These are phyloP conservation scores for Paradisaea rubra DNA, from an alignment of 2,113 vertebrate species.

Conservation along the genomic window DNA sequence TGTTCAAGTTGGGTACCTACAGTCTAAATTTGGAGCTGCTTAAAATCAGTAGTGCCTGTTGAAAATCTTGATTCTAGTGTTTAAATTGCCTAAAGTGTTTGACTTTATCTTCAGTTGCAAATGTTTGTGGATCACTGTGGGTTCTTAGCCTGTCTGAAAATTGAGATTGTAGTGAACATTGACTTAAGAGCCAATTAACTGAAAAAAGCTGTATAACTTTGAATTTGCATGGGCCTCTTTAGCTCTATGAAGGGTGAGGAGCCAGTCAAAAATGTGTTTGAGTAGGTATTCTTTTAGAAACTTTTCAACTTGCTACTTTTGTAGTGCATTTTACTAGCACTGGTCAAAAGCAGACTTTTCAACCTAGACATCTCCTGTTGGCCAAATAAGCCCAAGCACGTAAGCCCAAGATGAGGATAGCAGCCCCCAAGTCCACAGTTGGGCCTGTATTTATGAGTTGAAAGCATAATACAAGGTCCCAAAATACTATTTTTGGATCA, in stretches of 20 bases:
- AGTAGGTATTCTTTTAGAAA: neutral
- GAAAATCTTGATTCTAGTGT: neutral
- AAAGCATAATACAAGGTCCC: neutral
- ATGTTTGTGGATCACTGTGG: neutral
- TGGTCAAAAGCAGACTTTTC: conserved; percentile 17
- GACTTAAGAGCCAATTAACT: neutral
- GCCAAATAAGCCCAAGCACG: neutral
- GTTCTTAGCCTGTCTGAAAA: neutral
- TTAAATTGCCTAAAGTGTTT: neutral
- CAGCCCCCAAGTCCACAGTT: neutral
- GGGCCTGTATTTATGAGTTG: neutral
- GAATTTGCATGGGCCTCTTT: neutral
- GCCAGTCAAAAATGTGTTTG: neutral
- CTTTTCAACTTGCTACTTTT: neutral
- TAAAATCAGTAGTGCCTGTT: neutral
- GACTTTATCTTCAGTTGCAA: neutral
- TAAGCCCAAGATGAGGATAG: neutral
- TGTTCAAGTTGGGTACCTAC: neutral
- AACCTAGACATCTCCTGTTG: neutral
- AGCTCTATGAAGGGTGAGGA: neutral
- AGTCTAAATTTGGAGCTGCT: neutral
- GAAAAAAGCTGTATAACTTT: neutral
- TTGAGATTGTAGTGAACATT: neutral
- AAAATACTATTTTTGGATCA: neutral
- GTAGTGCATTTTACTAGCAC: neutral